phyloP scores from a whole-genome alignment of 92 coral and sea anemone species.

The Virgularia gustaviana region DNA sequence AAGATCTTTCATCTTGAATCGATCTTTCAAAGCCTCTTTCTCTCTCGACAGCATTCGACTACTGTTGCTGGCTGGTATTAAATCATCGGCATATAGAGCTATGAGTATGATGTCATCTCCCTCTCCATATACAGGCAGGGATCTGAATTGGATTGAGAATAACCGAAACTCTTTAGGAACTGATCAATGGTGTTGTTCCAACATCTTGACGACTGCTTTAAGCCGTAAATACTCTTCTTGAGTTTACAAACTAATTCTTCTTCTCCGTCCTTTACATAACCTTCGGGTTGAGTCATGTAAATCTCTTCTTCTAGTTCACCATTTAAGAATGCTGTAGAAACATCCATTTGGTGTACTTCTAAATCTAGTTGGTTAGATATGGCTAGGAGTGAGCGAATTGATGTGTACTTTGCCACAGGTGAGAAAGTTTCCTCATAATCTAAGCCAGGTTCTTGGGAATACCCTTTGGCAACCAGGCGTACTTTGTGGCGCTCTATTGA shows the following conservation, averaged over 20 bases:
- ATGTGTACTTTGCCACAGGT: slow-evolving; percentile 3
- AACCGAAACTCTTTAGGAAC: not conserved
- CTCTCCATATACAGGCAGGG: no score
- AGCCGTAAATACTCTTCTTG: no score
- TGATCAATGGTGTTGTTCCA: slow-evolving; percentile 3
- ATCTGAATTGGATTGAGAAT: not conserved
- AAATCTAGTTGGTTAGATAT: not conserved
- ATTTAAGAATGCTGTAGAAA: not conserved
- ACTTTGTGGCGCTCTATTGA: slow-evolving; percentile 44
- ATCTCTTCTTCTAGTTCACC: not conserved
- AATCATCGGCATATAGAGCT: no score
- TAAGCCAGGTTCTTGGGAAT: not conserved
- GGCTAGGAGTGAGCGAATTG: slow-evolving; percentile 5
- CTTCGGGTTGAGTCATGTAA: no score
- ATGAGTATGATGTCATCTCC: no score
- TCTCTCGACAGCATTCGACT: no score
- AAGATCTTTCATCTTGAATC: not conserved
- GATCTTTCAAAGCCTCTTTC: not conserved
- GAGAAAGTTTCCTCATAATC: slow-evolving; percentile 13
- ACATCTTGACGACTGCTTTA: not conserved
- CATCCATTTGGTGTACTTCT: not conserved
- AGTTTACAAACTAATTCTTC: not conserved
- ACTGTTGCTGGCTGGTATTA: not conserved
- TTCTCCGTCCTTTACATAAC: no score
- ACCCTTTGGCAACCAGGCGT: not conserved